These are phyloP conservation scores for Sceloporus undulatus DNA, from an alignment of 2,113 vertebrate genomes.

Conservation along the genomic window DNA sequence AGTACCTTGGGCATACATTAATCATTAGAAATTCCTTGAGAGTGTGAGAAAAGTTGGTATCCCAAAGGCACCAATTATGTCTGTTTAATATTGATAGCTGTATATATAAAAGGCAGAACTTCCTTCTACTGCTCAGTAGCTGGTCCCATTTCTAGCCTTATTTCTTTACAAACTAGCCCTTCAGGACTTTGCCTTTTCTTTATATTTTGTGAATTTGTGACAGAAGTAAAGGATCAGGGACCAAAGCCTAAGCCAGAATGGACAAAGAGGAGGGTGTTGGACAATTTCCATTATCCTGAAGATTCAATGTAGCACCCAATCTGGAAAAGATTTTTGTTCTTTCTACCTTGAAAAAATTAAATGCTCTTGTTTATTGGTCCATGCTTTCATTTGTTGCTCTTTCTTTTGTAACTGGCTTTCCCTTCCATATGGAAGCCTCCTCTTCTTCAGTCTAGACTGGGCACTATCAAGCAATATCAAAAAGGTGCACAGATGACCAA, in stretches of 20 bases:
- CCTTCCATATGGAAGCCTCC: too few species aligned
- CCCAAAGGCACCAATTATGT: conserved; percentile 40
- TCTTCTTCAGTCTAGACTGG: too few species aligned
- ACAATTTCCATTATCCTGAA: neutral
- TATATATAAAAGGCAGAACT: conserved; percentile 39
- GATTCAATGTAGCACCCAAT: neutral
- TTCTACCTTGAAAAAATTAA: neutral
- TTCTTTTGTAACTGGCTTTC: too few species aligned
- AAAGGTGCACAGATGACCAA: too few species aligned
- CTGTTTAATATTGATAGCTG: conserved; percentile 48
- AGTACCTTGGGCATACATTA: conserved; percentile 23
- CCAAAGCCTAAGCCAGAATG: neutral
- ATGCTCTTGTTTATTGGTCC: neutral
- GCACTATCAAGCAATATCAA: too few species aligned
- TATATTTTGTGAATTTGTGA: conserved; percentile 15
- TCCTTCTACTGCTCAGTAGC: neutral
- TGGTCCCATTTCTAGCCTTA: neutral
- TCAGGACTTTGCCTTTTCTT: neutral
- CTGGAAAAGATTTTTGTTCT: neutral
- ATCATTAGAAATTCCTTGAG: conserved; percentile 44
- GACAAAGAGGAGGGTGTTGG: neutral
- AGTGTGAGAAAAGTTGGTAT: conserved; percentile 26
- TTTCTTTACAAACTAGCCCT: conserved; percentile 22
- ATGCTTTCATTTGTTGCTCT: neutral
- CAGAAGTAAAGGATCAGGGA: neutral